A percentile compares a stretch with the other conserved stretches of the same genome.
Conservation (phyloP, 2,888 invertebrate species). For the Sturmia bella region DNA sequence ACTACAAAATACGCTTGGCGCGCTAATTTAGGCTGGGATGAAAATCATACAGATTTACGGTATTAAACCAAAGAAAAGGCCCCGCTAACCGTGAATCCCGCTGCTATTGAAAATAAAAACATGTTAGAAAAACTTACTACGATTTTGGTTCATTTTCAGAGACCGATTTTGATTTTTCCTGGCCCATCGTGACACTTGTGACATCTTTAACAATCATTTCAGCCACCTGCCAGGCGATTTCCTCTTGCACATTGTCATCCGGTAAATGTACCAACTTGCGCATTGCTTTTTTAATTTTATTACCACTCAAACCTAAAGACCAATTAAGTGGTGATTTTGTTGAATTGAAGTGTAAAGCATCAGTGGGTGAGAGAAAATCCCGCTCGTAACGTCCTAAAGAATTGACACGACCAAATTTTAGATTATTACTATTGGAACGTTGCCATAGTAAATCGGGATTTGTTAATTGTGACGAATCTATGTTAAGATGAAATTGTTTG, state of each 20-base stretch:
- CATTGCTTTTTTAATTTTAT: constrained; percentile 84
- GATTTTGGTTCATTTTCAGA: constrained; percentile 24
- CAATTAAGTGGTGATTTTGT: constrained; percentile 75
- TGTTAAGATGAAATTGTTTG: constrained; percentile 84
- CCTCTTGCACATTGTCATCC: constrained; percentile 94
- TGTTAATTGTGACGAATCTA: constrained; percentile 90
- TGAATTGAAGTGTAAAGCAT: constrained; percentile 82
- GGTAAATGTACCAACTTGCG: constrained; percentile 91
- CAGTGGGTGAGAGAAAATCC: constrained; percentile 84
- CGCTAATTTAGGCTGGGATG: too few species aligned
- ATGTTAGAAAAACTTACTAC: constrained; percentile 51
- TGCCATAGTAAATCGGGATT: constrained; percentile 95
- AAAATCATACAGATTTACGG: too few species aligned
- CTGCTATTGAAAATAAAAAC: constrained; percentile 15
- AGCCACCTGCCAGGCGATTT: constrained; percentile 98
- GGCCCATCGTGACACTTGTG: constrained; percentile 87
- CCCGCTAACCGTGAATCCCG: too few species aligned
- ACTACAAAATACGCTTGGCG: too few species aligned
- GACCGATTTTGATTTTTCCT: background rate
- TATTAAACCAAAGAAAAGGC: too few species aligned
- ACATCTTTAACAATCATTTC: constrained; percentile 98
- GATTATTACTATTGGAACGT: constrained; percentile 81
- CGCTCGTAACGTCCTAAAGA: constrained; percentile 95
- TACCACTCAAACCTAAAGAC: constrained; percentile 78
- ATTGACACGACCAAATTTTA: constrained; percentile 93